These are phyloP conservation scores for Sebastolobus altivelis DNA, from an alignment of 2,797 vertebrate species.

Conservation along the genomic window DNA sequence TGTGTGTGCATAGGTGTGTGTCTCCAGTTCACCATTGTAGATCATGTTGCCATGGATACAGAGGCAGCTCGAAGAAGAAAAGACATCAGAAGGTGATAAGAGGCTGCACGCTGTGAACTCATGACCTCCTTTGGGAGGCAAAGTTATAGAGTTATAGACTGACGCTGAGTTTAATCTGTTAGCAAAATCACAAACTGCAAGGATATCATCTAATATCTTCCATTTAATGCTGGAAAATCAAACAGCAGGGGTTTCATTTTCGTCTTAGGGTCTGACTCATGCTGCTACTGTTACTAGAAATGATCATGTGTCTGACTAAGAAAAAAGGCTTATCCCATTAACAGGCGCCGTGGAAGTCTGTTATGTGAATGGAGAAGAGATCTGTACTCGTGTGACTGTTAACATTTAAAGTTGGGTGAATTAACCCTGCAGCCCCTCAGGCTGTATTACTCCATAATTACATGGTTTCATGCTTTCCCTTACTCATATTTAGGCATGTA, in stretches of 20 bases:
- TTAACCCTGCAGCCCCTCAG: constrained; percentile 63
- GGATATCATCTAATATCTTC: constrained; percentile 40
- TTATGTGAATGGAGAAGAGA: constrained; percentile 32
- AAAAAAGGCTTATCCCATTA: constrained; percentile 40
- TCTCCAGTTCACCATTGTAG: constrained; percentile 10
- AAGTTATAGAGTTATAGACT: constrained; percentile 44
- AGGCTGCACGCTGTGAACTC: constrained; percentile 33
- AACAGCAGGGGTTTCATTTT: constrained; percentile 40
- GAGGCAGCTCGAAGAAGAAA: constrained; percentile 1
- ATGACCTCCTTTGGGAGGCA: constrained; percentile 38
- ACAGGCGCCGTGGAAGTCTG: constrained; percentile 29
- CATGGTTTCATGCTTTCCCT: constrained; percentile 72
- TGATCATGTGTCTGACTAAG: constrained; percentile 46
- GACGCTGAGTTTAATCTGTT: constrained; percentile 47
- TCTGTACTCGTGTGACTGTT: constrained; percentile 40
- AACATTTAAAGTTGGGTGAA: constrained; percentile 55
- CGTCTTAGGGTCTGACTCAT: constrained; percentile 39
- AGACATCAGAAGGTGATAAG: constrained; percentile 39
- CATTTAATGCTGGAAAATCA: constrained; percentile 47
- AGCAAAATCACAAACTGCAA: constrained; percentile 33
- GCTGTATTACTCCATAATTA: constrained; percentile 72
- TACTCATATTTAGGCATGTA: constrained; percentile 72
- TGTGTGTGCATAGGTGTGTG: constrained; percentile 6
- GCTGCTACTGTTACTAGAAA: constrained; percentile 60
- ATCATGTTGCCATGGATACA: constrained; percentile 33